Evolutionary conservation across 2,797 vertebrate genomes (phyloP).

Genomic region (Neoniphon sammara): DNA sequence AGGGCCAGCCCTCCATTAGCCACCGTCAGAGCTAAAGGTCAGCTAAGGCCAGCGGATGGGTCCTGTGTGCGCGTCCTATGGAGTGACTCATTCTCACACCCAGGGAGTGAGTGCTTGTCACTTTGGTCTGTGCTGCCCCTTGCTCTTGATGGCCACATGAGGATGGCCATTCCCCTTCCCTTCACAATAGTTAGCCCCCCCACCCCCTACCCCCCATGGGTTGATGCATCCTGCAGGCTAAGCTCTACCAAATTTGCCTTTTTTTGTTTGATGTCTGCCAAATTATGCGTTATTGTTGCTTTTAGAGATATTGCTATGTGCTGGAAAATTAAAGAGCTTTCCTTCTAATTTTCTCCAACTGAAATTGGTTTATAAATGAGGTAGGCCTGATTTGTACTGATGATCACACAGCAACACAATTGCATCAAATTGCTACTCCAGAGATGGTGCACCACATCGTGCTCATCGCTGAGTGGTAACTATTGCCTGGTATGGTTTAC

Average conservation of each 20-base stretch:
- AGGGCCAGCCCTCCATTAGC: slow-evolving; percentile 77
- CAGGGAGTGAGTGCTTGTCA: slow-evolving; percentile 64
- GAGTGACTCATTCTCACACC: slow-evolving; percentile 65
- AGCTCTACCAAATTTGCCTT: slow-evolving; percentile 17
- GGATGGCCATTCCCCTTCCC: slow-evolving; percentile 26
- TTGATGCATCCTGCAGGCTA: slow-evolving; percentile 32
- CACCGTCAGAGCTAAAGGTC: slow-evolving; percentile 76
- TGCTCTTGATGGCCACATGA: slow-evolving; percentile 39
- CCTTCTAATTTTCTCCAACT: slow-evolving; percentile 74
- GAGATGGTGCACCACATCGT: slow-evolving; percentile 71
- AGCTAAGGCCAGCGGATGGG: slow-evolving; percentile 72
- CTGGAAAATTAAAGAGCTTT: slow-evolving; percentile 66
- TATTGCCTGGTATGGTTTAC: slow-evolving; percentile 81
- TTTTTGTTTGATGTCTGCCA: slow-evolving; percentile 65
- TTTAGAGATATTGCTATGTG: slow-evolving; percentile 65
- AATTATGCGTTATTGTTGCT: slow-evolving; percentile 69
- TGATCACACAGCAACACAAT: slow-evolving; percentile 80
- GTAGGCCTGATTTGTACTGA: slow-evolving; percentile 73
- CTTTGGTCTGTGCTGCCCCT: slow-evolving; percentile 57
- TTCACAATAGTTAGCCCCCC: slow-evolving; percentile 48
- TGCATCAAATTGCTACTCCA: slow-evolving; percentile 80
- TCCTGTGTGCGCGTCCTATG: slow-evolving; percentile 66
- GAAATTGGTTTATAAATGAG: slow-evolving; percentile 81
- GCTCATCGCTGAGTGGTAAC: slow-evolving; percentile 77
- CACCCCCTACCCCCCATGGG: slow-evolving; percentile 28